Evolutionary conservation across 2,113 vertebrate species (phyloP).

Genomic region (Urocitellus parryii): DNA sequence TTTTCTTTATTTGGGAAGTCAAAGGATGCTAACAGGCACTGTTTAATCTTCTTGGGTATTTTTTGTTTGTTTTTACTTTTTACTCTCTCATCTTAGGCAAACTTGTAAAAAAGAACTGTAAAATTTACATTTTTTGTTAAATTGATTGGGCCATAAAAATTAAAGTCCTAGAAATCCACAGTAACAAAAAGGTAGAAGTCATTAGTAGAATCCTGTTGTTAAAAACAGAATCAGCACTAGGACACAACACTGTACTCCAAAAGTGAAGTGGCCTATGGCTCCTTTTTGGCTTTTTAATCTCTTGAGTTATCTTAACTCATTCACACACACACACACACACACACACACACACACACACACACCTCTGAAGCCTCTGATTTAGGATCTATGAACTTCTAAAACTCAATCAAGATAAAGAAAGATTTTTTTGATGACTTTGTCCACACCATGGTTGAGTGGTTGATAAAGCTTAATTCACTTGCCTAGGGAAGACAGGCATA

Average conservation of each 20-base stretch:
- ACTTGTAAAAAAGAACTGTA: background rate
- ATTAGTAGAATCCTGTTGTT: background rate
- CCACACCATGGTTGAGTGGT: background rate
- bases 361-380: background rate
- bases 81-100: background rate
- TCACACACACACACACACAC: background rate
- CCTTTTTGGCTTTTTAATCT: background rate
- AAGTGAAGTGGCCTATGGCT: background rate
- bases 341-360: background rate
- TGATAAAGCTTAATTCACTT: background rate
- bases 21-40: background rate
- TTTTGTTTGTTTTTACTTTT: background rate
- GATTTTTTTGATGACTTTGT: background rate
- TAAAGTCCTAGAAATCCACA: constrained; percentile 1
- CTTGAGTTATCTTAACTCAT: background rate
- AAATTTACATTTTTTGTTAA: background rate
- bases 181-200: background rate
- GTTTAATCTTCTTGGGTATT: constrained; percentile 23
- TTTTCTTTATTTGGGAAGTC: background rate
- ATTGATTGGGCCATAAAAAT: background rate
- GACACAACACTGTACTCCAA: background rate
- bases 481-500: background rate
- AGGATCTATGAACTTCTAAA: background rate
- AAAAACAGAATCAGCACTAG: background rate
- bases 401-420: background rate